Evolutionary conservation across 2,797 vertebrate species (phyloP).

Genomic region (Jordanella pulchra): DNA sequence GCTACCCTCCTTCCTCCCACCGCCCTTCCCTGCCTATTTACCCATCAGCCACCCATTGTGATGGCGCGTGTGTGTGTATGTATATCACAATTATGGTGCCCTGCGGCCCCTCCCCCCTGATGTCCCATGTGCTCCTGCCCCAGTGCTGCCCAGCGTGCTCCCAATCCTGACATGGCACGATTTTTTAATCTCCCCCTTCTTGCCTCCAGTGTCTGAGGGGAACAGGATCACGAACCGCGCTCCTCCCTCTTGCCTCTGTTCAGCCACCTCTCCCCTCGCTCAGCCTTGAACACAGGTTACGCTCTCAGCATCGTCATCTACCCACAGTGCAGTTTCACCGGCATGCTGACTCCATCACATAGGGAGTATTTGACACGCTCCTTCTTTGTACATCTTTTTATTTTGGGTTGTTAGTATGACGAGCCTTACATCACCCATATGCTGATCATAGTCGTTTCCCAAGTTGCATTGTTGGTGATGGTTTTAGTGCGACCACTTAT

Average conservation of each 20-base stretch:
- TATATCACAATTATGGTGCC: slow-evolving; percentile 76
- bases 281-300: slow-evolving; percentile 51
- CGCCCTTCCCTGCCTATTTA: slow-evolving; percentile 73
- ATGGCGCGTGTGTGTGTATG: slow-evolving; percentile 71
- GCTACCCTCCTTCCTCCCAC: slow-evolving; percentile 57
- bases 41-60: slow-evolving; percentile 75
- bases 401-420: slow-evolving; percentile 43
- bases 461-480: slow-evolving; percentile 46
- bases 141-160: slow-evolving; percentile 71
- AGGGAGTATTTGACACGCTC: slow-evolving; percentile 51
- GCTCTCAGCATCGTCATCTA: slow-evolving; percentile 38
- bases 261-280: slow-evolving; percentile 43
- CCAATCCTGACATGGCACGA: slow-evolving; percentile 78
- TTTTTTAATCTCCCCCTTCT: slow-evolving; percentile 74
- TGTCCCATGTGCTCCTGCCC: slow-evolving; percentile 46
- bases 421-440: slow-evolving; percentile 54
- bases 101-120: slow-evolving; percentile 50
- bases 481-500: slow-evolving; percentile 62
- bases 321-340: slow-evolving; percentile 59
- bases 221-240: slow-evolving; percentile 57
- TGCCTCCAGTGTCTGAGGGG: slow-evolving; percentile 68
- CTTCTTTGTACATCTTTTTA: slow-evolving; percentile 57
- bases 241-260: slow-evolving; percentile 53
- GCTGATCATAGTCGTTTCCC: slow-evolving; percentile 62
- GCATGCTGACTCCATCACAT: slow-evolving; percentile 65